These are phyloP conservation scores for Dasyprocta punctata DNA, from an alignment of 2,113 vertebrate genomes.

Conservation along the genomic window DNA sequence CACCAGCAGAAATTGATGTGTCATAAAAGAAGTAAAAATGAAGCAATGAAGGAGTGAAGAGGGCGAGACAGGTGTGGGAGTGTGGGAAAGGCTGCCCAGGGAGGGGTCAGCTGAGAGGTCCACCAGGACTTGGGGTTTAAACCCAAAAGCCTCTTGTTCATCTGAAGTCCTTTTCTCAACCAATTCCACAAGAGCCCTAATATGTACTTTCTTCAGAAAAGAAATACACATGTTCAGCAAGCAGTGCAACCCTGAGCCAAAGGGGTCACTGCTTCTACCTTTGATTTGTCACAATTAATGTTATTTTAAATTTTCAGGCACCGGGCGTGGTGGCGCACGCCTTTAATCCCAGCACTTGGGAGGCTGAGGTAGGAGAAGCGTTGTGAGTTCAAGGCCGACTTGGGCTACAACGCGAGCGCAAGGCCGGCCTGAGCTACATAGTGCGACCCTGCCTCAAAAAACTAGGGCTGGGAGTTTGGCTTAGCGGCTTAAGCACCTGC, in stretches of 20 bases:
- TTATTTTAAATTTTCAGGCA: background rate
- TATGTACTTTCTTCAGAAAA: background rate
- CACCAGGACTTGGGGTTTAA: background rate
- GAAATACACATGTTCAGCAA: background rate
- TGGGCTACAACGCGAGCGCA: no score
- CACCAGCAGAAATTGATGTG: slow-evolving; percentile 20
- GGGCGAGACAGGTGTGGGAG: no score
- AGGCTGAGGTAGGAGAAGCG: no score
- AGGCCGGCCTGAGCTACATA: no score
- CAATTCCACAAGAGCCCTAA: background rate
- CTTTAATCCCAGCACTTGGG: no score
- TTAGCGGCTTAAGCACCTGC: no score
- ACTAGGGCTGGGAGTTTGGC: no score
- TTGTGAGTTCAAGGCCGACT: no score
- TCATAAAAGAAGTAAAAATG: slow-evolving; percentile 31
- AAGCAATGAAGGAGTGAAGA: background rate
- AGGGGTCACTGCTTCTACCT: background rate
- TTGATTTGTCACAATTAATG: background rate
- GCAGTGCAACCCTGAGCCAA: background rate
- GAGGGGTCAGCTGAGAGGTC: background rate
- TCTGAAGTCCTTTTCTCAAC: background rate
- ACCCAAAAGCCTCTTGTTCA: no score
- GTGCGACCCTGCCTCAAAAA: no score
- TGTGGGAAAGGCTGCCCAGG: background rate
- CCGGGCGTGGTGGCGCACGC: no score